Base-by-base conservation (phyloP, 2,888 invertebrate genomes). In the Zhengitettix transpicula region DNA sequence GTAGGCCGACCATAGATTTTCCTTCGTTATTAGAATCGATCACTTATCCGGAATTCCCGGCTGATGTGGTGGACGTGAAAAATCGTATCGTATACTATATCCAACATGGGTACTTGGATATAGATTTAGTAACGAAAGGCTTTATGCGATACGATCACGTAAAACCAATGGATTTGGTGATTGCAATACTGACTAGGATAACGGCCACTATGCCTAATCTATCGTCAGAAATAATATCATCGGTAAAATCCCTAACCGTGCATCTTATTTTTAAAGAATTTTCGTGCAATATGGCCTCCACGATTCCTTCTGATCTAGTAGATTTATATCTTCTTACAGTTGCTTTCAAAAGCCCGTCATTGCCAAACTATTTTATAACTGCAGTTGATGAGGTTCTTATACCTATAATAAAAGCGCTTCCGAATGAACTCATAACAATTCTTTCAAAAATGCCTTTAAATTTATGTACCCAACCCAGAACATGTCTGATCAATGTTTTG, bases 61-160 rank as follows among this genome's bases (percentile, higher is more conserved):
- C 40, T 1, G 60, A 60, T 41, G 56, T 60, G 15, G 12, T 57
- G 9, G 41, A 17, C 16, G 40, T 51, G 9, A 60, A 60, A 53
- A 16, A 56, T 15, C 40, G 53, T 14, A 7, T 60, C 10, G 11
- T 53, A 41, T 42, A 40, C 28, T 60, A 65, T 54, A 54, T 65
- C 40, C 15, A 40, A 14, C 57, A 59, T n/a, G 62, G 63, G 5
- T 59, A 60, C 42, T 55, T 66, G 16, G 56, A 62, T 53, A 47
- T 65, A 5, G 58, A 61, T 12, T 63, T 62, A 14, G 65, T 64
- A 0, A 54, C 65, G 40, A 64, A 65, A 51, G 65, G 66, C 12
- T 66, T 66, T 44, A 60, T 64, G 52, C 62, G 66, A 12, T 65
- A 64, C 55, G 62, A 62, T 40, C 66, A 66, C 44, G 58, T 63